Base-by-base conservation (phyloP, 2,888 invertebrate genomes). In the Andrena dorsata region DNA sequence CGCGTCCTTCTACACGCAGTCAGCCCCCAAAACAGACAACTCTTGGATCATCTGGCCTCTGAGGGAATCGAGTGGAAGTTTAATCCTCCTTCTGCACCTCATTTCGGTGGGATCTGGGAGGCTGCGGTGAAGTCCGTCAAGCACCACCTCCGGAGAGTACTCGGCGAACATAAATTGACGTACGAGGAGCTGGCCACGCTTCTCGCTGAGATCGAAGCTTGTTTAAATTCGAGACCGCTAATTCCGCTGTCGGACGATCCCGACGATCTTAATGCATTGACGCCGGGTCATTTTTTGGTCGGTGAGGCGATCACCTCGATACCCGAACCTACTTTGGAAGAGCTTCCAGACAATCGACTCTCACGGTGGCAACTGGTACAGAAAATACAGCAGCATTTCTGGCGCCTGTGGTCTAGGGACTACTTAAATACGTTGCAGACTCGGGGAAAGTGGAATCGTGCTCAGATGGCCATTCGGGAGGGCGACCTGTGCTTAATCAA, bases 101-200 rank as follows among this genome's bases (percentile, higher is more conserved):
- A 68, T 6, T 68, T 68, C 32, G 56, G 68, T 3, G 68, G 68
- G 1, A 30, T 68, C 2, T 68, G 68, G 68, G 68, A 68, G 26
- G 68, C 68, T 1, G 68, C 68, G 8, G 68, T 68, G 8, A 68
- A 68, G n/a, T 32, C 68, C 5, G 30, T 56, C 0, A 68, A 68
- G 1, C 53, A 68, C n/a, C 68, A 68, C 68, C 28, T 68, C 10
- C 20, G 53, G 1, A 49, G 68, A 13, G 13, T 32, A 1, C 53
- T 68, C 0, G 68, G 68, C 6, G 68, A 53, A 7, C 51, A 51
- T 2, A 4, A 3, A 0, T 2, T 68, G 3, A 30, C 53, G 3
- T 68, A 13, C n/a, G 56, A 68, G 32, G 32, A 68, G 16, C 56
- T 68, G 30, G 13, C 61, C 35, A 61, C 61, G 13, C 61, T 61